These are phyloP conservation scores for Erpetoichthys calabaricus DNA, from an alignment of 2,797 vertebrate species.

Conservation along the genomic window DNA sequence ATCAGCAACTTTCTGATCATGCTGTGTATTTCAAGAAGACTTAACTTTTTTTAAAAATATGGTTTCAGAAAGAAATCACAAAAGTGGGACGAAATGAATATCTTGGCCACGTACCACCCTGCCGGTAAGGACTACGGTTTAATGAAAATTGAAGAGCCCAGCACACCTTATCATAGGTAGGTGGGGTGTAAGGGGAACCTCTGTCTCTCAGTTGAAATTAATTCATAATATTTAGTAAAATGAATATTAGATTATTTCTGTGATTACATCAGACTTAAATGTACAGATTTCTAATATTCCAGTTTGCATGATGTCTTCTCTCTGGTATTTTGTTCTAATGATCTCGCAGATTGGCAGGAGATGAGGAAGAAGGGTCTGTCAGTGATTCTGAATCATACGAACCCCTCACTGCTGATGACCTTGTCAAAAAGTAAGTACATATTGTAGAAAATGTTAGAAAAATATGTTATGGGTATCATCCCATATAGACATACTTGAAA, in stretches of 20 bases:
- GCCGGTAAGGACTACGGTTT: conserved; percentile 91
- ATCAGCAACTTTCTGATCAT: too few species aligned
- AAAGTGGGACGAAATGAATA: conserved; percentile 99
- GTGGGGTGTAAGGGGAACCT: background rate
- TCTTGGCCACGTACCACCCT: conserved; percentile 92
- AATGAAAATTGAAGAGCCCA: conserved; percentile 98
- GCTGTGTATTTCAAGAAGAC: too few species aligned
- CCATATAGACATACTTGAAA: background rate
- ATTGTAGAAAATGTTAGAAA: too few species aligned
- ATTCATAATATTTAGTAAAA: too few species aligned
- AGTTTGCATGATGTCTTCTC: too few species aligned
- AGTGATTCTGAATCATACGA: conserved; percentile 74
- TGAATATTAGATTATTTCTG: too few species aligned
- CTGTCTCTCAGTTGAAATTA: too few species aligned
- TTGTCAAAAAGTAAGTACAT: conserved; percentile 79
- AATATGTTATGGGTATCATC: background rate
- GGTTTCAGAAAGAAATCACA: conserved; percentile 83
- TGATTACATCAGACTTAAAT: too few species aligned
- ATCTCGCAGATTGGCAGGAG: conserved; percentile 66
- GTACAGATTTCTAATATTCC: too few species aligned
- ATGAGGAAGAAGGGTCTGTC: conserved; percentile 70
- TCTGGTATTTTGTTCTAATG: background rate
- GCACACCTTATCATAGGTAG: conserved; percentile 87
- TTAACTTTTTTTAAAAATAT: conserved; percentile 4
- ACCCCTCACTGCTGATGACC: conserved; percentile 57